A percentile compares a stretch with the other conserved stretches of the same genome.
These are phyloP conservation scores for Astreopora myriophthalma DNA, from an alignment of 64 coral and sea anemone genomes.

Conservation along the genomic window DNA sequence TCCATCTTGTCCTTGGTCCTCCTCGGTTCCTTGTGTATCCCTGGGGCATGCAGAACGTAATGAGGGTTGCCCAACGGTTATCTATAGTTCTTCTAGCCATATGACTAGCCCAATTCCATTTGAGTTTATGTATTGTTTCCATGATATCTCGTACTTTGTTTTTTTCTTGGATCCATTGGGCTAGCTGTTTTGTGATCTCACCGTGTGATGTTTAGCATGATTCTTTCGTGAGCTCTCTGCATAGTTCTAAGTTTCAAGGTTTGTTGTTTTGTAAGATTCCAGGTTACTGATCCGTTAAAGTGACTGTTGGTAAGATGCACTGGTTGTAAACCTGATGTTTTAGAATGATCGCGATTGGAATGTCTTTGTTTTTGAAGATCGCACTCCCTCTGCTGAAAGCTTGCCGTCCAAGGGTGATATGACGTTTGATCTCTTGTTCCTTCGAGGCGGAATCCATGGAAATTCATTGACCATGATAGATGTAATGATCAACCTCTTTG, in stretches of 20 bases:
- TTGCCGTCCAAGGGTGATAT: not conserved
- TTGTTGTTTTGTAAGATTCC: not conserved
- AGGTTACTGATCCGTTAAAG: not conserved
- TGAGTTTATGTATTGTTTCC: not conserved
- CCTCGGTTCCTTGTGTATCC: not conserved
- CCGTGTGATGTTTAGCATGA: not conserved
- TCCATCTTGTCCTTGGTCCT: not conserved
- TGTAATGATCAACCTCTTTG: not conserved
- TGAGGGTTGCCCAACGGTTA: not conserved
- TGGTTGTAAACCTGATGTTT: not conserved
- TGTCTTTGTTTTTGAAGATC: not conserved
- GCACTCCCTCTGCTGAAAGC: not conserved
- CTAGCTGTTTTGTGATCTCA: not conserved
- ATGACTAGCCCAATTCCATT: not conserved
- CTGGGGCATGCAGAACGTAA: not conserved
- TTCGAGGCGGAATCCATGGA: not conserved
- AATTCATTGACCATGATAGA: not conserved
- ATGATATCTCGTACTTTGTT: not conserved
- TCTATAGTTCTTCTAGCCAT: not conserved
- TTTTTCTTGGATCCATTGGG: not conserved
- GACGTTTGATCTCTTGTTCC: not conserved
- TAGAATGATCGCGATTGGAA: not conserved
- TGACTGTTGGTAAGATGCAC: constrained; percentile 4
- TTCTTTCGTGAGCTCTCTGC: not conserved
- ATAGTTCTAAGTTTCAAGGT: not conserved